These are phyloP conservation scores for Cataglyphis albicans DNA, from an alignment of 2,888 invertebrate species.

Conservation along the genomic window DNA sequence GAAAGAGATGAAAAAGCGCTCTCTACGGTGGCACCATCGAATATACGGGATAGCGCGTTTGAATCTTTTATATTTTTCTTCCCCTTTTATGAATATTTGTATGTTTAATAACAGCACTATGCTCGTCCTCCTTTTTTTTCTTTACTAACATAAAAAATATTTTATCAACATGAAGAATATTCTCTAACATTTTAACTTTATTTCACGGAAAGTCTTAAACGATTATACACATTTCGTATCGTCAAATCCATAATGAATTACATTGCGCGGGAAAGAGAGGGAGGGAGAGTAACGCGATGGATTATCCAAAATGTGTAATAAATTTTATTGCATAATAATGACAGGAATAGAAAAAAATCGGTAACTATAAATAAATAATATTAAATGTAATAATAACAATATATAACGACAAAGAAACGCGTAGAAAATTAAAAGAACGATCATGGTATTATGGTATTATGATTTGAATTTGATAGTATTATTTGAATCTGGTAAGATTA, in stretches of 20 bases:
- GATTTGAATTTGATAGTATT: not conserved
- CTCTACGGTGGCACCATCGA: slow-evolving; percentile 64
- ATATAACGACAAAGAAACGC: not conserved
- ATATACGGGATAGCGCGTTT: not conserved
- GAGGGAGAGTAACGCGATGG: not conserved
- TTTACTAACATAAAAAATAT: no score
- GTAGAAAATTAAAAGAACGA: not conserved
- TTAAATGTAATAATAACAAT: not conserved
- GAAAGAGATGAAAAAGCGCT: slow-evolving; percentile 73
- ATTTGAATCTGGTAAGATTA: not conserved
- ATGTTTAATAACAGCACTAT: not conserved
- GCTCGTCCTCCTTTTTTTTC: not conserved
- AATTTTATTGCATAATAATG: slow-evolving; percentile 4
- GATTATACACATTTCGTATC: not conserved
- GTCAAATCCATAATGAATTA: not conserved
- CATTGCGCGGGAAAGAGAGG: not conserved
- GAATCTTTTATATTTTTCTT: not conserved
- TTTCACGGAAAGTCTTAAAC: not conserved
- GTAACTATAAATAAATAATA: not conserved
- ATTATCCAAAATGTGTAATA: not conserved
- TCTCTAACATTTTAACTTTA: not conserved
- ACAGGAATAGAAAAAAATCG: not conserved
- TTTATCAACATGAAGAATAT: no score
- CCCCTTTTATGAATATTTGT: not conserved
- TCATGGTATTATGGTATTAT: not conserved